Evolutionary conservation across 2,113 vertebrate genomes (phyloP).

Genomic region (Perca fluviatilis): DNA sequence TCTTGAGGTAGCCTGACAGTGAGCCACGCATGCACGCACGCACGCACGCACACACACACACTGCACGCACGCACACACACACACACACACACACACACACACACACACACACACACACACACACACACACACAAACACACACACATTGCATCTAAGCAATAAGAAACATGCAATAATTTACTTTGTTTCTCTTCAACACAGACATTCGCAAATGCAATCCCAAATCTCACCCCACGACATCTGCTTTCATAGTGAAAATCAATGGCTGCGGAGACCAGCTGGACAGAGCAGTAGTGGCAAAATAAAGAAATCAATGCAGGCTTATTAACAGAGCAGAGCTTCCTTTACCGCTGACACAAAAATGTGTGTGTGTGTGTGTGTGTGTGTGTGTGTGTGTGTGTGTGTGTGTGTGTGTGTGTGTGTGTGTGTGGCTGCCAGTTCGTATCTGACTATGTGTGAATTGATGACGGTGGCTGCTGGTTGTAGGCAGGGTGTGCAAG

Average conservation of each 20-base stretch:
- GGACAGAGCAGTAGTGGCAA: constrained; percentile 64
- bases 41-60: neutral
- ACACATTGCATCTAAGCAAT: neutral
- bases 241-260: constrained; percentile 68
- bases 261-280: constrained; percentile 57
- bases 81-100: constrained; percentile 26
- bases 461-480: constrained; percentile 57
- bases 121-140: neutral
- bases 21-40: constrained; percentile 26
- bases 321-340: constrained; percentile 74
- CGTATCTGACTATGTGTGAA: constrained; percentile 48
- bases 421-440: constrained; percentile 32
- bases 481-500: constrained; percentile 41
- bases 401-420: too few species aligned
- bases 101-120: neutral
- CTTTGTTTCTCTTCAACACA: constrained; percentile 53
- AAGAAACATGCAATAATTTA: constrained; percentile 45
- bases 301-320: constrained; percentile 79
- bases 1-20: constrained; percentile 48
- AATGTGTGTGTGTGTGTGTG: constrained; percentile 30
- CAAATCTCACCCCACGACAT: constrained; percentile 11
- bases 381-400: too few species aligned
- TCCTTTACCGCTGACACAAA: constrained; percentile 62
- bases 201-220: constrained; percentile 56
- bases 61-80: neutral